Evolutionary conservation across 1,140 invertebrate genomes (phyloP), one percentile per base, ranked within the genome.

Genomic region (Drosophila serrata): DNA sequence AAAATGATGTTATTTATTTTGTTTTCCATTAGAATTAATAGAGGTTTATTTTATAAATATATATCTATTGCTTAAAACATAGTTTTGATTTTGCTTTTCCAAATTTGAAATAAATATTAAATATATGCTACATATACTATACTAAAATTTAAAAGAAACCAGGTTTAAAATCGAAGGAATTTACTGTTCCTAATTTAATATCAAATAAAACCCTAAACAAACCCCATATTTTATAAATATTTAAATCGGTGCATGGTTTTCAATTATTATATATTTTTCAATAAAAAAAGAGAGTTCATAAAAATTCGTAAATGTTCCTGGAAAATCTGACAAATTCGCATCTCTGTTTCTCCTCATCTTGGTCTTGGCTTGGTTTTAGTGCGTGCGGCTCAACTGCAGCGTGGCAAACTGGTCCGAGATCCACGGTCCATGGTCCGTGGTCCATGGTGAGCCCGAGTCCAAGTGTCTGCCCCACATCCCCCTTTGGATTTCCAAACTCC

Each of bases 361-460:
- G 60, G 74, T 63, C 75, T 72, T 49, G 65, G 42, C 29, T 76
- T 42, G 70, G 61, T 57, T 84, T 84, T 81, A 80, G 85, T 88
- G 84, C 84, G 80, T 86, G 82, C 82, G 65, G 67, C 79, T 87
- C 65, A 82, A 76, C 82, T 87, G 82, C 82, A 87, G 82, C 82
- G 65, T 65, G 69, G 81, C 73, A 86, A 88, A 88, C 84, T 82
- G 82, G 82, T 86, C 81, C 42, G 57, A 61, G 58, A 31, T 53
- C 49, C 31, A 22, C 57, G 59, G 56, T 31, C 48, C 48, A 5
- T 82, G 82, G 79, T 87, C 80, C 40, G 11, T 43, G 42, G 48
- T 51, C 48, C 48, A 53, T 61, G 59, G 45, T 24, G 49, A 35
- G 49, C 31, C 24, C 24, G 24, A 49, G 9, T 11, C 46, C 46